A percentile compares a stretch with the other conserved stretches of the same genome.
Conservation (phyloP, 2,113 vertebrate genomes). For the Chaetura pelagica region DNA sequence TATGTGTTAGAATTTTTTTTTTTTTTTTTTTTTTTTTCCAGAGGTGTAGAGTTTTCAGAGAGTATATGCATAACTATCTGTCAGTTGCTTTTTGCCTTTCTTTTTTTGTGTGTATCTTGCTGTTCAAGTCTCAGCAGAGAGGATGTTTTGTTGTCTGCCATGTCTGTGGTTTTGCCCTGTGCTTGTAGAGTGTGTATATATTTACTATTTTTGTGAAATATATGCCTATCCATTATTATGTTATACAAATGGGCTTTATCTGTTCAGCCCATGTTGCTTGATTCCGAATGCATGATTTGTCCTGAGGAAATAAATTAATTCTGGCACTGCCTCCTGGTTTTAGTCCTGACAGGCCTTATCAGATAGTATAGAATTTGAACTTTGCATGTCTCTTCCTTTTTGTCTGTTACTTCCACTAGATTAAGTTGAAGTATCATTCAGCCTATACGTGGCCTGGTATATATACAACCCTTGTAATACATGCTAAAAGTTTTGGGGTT, state of each 20-base stretch:
- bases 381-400: constrained; percentile 51
- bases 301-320: constrained; percentile 65
- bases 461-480: neutral
- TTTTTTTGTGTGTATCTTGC: neutral
- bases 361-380: constrained; percentile 54
- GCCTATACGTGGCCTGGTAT: neutral
- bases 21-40: neutral
- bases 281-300: constrained; percentile 34
- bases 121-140: constrained; percentile 53
- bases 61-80: neutral
- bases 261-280: constrained; percentile 25
- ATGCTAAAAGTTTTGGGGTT: neutral
- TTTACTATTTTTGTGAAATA: constrained; percentile 56
- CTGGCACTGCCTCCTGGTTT: constrained; percentile 45
- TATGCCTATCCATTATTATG: constrained; percentile 16
- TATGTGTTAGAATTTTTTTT: too few species aligned
- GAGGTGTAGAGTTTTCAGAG: neutral
- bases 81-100: neutral
- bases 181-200: constrained; percentile 10
- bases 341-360: constrained; percentile 59
- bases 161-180: constrained; percentile 38
- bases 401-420: constrained; percentile 22
- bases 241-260: constrained; percentile 59
- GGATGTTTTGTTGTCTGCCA: constrained; percentile 11
- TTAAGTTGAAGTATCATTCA: neutral